Evolutionary conservation across 2,888 invertebrate genomes (phyloP), one percentile per base, ranked within the genome.

Genomic region (Oscheius sp.): DNA sequence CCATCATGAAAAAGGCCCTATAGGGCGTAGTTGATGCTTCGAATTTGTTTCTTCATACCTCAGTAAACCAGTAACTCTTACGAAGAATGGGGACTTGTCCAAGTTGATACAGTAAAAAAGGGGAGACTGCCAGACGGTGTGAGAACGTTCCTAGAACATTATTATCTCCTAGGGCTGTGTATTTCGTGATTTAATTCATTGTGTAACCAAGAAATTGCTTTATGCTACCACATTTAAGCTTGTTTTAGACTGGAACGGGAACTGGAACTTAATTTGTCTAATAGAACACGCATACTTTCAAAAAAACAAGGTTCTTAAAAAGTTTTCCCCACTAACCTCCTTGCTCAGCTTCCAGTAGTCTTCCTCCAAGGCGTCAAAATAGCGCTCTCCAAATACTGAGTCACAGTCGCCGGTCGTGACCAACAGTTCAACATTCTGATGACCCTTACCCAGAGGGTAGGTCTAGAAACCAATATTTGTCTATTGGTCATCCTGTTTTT

Each of bases 371-470:
- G 85, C 85, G 51, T 85, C 86, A 53, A 86, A 86, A 57, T 86
- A 86, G 4, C 85, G 62, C 21, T 84, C 84, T n/a, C 84, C 86
- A 53, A 86, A 86, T 0, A 85, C 79, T 32, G 84, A 83, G 73
- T 86, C 86, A 65, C 84, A 84, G 65, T 86, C 86, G 42, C 86
- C 86, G 7, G 86, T 87, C n/a, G 86, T 86, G 47, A 86, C 85
- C 48, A 85, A 74, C 29, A 86, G 65, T 35, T 84, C 84, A 5
- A 85, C 79, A 59, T 81, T 80, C 42, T 80, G 72, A 35, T 70
- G 74, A 10, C 78, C 74, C 47, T 83, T 79, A 50, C 77, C 81
- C 60, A 84, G 70, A 48, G 84, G 84, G 58, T 84, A 84, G 47
- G 79, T 80, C 76, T 82, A 37, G 55, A 65, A 59, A 7, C 7